Conservation (phyloP, 2,797 vertebrate species). For the Buphagus erythrorhynchus region DNA sequence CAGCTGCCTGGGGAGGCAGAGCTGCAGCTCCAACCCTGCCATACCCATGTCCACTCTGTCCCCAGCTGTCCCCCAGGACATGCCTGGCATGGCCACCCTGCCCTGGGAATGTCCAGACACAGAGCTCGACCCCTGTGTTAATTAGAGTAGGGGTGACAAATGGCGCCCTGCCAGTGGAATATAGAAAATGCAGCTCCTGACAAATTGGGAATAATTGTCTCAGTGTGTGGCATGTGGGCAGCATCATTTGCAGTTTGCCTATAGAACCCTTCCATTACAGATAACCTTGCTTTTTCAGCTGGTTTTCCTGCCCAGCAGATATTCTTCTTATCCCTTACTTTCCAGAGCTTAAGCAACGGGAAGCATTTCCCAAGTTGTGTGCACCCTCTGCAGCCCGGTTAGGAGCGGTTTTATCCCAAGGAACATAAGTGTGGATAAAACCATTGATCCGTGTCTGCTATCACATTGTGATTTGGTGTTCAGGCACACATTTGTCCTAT, state of each 20-base stretch:
- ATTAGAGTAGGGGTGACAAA: accelerated
- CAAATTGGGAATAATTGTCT: neutral
- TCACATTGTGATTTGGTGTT: neutral
- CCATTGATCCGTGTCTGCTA: neutral
- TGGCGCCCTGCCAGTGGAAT: neutral
- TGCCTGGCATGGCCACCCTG: accelerated
- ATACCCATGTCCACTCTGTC: accelerated
- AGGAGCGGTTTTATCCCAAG: neutral
- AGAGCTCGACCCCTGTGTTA: accelerated
- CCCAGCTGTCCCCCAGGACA: neutral
- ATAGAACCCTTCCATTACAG: accelerated
- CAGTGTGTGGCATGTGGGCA: neutral
- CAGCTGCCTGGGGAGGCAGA: neutral
- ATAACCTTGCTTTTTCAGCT: neutral
- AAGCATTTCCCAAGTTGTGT: neutral
- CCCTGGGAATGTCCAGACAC: accelerated
- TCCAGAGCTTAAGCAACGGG: neutral
- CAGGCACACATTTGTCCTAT: neutral
- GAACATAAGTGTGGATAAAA: neutral
- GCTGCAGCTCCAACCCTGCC: too few species aligned
- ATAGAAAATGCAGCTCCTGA: neutral
- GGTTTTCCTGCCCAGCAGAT: neutral
- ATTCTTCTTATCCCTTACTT: neutral
- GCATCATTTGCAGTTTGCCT: neutral
- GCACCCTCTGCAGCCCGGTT: neutral